A percentile compares a stretch with the other conserved stretches of the same genome.
Evolutionary conservation across 1,140 invertebrate species (phyloP).

Genomic region (Bombus impatiens): DNA sequence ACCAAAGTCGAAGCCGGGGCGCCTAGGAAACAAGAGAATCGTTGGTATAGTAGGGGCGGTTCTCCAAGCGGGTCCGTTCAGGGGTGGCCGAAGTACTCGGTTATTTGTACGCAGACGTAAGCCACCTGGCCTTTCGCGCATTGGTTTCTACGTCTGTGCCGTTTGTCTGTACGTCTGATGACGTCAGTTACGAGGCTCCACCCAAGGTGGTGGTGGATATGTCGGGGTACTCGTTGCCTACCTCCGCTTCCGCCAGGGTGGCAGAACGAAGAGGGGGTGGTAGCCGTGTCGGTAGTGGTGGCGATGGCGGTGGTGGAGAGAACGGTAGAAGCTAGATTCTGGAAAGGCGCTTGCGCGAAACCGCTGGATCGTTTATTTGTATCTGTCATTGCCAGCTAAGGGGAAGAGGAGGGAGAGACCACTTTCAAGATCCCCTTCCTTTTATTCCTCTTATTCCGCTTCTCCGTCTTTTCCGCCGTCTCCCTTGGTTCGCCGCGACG

Average conservation of each 20-base stretch:
- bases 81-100: constrained; percentile 42
- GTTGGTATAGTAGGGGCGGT: constrained; percentile 51
- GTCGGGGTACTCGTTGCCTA: constrained; percentile 52
- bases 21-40: constrained; percentile 49
- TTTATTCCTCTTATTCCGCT: constrained; percentile 64
- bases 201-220: constrained; percentile 71
- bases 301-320: constrained; percentile 12
- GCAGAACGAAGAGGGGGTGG: constrained; percentile 47
- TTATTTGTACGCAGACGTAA: constrained; percentile 72
- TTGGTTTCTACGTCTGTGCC: constrained; percentile 81
- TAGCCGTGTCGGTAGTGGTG: constrained; percentile 24
- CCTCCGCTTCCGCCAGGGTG: constrained; percentile 56
- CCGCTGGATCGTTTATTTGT: constrained; percentile 80
- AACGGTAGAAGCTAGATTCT: constrained; percentile 47
- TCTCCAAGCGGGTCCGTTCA: constrained; percentile 63
- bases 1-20: constrained; percentile 44
- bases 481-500: constrained; percentile 29
- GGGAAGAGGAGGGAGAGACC: constrained; percentile 60
- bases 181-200: constrained; percentile 77
- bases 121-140: constrained; percentile 71
- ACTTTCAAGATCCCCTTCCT: constrained; percentile 59
- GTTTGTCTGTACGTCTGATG: constrained; percentile 80
- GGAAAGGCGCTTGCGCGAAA: constrained; percentile 73
- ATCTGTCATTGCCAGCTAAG: constrained; percentile 80
- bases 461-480: constrained; percentile 22